These are phyloP conservation scores for Troides aeacus DNA, from an alignment of 2,888 invertebrate species.

Conservation along the genomic window DNA sequence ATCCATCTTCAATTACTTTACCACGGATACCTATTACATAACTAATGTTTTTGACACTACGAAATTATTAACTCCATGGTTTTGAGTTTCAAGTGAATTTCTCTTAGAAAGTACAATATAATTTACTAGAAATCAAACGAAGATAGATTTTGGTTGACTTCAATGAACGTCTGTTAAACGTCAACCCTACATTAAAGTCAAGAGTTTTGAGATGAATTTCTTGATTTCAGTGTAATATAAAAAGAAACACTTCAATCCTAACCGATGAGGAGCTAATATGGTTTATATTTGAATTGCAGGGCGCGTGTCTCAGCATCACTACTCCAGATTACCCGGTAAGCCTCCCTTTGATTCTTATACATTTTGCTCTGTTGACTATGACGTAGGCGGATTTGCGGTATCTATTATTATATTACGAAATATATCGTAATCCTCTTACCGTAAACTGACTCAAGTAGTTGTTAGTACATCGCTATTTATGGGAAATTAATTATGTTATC, in stretches of 20 bases:
- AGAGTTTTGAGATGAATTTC: neutral
- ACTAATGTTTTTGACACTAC: neutral
- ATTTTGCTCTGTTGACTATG: constrained; percentile 47
- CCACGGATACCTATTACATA: neutral
- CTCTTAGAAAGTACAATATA: no score
- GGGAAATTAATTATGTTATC: neutral
- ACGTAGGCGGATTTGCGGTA: constrained; percentile 34
- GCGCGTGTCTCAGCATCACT: constrained; percentile 67
- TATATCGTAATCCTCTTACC: constrained; percentile 21
- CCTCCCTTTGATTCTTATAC: constrained; percentile 68
- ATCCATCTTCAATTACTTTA: neutral
- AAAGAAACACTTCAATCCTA: constrained; percentile 41
- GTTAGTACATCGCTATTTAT: neutral
- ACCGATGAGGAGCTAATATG: constrained; percentile 71
- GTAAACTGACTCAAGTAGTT: constrained; percentile 12
- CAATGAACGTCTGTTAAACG: neutral
- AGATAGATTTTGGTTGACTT: no score
- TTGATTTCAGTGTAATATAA: neutral
- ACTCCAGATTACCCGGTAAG: constrained; percentile 66
- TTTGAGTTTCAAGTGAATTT: no score
- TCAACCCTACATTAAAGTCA: neutral
- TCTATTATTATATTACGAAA: constrained; percentile 24
- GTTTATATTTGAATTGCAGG: constrained; percentile 59
- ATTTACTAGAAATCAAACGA: no score
- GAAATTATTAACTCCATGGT: no score